A percentile compares a stretch with the other conserved stretches of the same genome.
Conservation (phyloP, 1,140 invertebrate genomes). For the Lithobius niger region DNA sequence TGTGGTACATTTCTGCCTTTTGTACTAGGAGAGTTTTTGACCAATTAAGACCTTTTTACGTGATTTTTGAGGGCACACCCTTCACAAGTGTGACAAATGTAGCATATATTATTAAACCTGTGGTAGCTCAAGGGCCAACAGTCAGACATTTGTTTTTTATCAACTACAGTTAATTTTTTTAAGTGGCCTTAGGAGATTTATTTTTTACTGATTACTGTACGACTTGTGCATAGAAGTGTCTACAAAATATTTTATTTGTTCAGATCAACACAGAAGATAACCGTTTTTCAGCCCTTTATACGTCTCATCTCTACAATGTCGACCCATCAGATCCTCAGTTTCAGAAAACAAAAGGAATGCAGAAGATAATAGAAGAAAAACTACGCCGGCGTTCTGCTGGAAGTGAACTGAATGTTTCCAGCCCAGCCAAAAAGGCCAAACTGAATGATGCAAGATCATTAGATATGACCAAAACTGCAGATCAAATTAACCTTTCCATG, state of each 20-base stretch:
- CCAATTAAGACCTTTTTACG: too few species aligned
- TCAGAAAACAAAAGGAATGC: constrained; percentile 79
- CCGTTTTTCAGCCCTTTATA: constrained; percentile 69
- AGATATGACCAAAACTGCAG: neutral
- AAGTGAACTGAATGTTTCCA: neutral
- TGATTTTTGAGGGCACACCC: too few species aligned
- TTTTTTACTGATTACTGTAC: neutral
- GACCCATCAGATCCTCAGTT: constrained; percentile 83
- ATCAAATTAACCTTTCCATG: constrained; percentile 8
- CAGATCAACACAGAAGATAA: constrained; percentile 62
- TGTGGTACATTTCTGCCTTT: too few species aligned
- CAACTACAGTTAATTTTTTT: too few species aligned
- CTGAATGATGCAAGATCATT: neutral
- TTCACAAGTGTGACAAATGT: too few species aligned
- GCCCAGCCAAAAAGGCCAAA: neutral
- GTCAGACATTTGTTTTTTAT: too few species aligned
- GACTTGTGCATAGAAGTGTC: neutral
- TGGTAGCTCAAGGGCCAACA: too few species aligned
- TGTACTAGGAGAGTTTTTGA: too few species aligned
- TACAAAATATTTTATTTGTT: constrained; percentile 16
- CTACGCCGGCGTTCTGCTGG: constrained; percentile 47
- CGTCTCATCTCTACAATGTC: constrained; percentile 78
- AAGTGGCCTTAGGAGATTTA: too few species aligned
- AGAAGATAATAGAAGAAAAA: constrained; percentile 67
- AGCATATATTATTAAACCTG: too few species aligned